phyloP scores from a whole-genome alignment of 30 jellyfish, hydroid and myxozoan species.

The Hydractinia echinata region DNA sequence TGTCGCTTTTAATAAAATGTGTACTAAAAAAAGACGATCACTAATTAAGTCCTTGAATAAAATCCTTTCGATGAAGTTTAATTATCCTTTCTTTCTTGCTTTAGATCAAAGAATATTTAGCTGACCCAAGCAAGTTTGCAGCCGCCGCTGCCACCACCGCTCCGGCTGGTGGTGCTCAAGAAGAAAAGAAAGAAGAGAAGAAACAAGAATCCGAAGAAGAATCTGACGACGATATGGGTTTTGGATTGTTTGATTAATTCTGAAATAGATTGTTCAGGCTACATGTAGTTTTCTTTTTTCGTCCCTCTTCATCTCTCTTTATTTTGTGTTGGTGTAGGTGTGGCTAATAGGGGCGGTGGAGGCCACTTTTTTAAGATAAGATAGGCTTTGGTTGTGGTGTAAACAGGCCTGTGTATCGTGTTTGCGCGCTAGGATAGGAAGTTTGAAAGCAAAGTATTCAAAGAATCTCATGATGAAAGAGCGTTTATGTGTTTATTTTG shows the following conservation, averaged over 20 bases:
- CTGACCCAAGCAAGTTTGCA: conserved; percentile 95
- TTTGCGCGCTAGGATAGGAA: too few relatives aligned
- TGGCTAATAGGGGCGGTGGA: conserved; percentile 15
- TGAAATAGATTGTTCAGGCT: neutral
- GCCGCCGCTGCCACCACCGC: conserved; percentile 88
- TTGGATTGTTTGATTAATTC: conserved; percentile 76
- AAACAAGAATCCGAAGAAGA: conserved; percentile 63
- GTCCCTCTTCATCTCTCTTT: neutral
- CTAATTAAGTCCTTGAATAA: neutral
- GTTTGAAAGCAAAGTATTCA: too few relatives aligned
- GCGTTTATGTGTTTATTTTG: too few relatives aligned
- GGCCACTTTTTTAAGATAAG: neutral
- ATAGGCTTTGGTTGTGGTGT: too few relatives aligned
- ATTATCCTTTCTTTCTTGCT: neutral
- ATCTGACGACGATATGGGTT: conserved; percentile 94
- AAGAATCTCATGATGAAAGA: too few relatives aligned
- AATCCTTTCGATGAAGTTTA: neutral
- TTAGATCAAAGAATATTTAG: conserved; percentile 68
- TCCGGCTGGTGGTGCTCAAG: conserved; percentile 43
- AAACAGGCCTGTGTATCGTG: too few relatives aligned
- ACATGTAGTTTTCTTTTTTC: neutral
- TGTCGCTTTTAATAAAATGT: neutral
- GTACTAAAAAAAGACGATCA: neutral
- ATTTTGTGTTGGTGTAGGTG: neutral
- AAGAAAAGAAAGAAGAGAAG: conserved; percentile 46